A percentile compares a stretch with the other conserved stretches of the same genome.
phyloP scores from a whole-genome alignment of 2,113 vertebrate species.

The Terrapene triunguis region DNA sequence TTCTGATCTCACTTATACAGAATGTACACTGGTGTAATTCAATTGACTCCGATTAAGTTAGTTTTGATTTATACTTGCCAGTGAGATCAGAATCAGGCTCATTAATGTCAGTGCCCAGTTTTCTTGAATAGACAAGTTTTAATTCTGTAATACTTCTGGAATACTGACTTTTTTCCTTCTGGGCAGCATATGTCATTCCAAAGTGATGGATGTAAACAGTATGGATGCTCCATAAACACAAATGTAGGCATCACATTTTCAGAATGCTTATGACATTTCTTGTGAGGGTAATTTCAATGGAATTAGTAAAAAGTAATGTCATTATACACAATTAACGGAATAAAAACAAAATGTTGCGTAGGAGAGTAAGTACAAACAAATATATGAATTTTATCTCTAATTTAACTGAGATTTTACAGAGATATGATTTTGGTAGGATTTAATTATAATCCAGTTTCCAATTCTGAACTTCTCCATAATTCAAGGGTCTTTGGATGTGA shows the following conservation, averaged over 20 bases:
- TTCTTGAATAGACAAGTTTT: background rate
- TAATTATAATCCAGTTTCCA: background rate
- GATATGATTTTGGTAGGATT: background rate
- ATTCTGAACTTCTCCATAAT: background rate
- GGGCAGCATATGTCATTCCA: background rate
- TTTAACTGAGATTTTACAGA: background rate
- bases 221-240: background rate
- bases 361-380: background rate
- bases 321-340: background rate
- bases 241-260: background rate
- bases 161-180: background rate
- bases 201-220: background rate
- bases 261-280: background rate
- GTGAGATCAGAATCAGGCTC: background rate
- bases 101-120: background rate
- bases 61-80: background rate
- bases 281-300: background rate
- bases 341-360: background rate
- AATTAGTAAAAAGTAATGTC: background rate
- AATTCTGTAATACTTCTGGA: background rate
- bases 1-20: background rate
- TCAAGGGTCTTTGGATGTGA: background rate
- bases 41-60: background rate
- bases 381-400: background rate
- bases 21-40: background rate